Percentiles rank a stretch among this genome's conserved stretches.
These are phyloP conservation scores for Cottoperca gobio DNA, from an alignment of 2,797 vertebrate genomes.

Conservation along the genomic window DNA sequence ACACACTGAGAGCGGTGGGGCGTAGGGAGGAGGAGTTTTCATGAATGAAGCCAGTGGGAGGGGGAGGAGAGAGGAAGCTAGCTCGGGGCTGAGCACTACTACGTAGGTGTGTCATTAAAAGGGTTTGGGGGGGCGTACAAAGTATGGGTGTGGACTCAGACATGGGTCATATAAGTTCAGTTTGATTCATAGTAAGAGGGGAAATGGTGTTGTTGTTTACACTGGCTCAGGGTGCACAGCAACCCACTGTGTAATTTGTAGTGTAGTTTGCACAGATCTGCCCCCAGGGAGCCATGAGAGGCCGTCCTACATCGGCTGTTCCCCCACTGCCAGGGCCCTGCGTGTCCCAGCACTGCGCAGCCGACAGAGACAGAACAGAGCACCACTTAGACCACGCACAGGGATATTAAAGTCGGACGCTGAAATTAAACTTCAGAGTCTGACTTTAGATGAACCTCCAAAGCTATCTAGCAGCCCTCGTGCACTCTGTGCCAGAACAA, in stretches of 20 bases:
- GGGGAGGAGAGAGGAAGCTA: slow-evolving; percentile 66
- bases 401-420: slow-evolving; percentile 70
- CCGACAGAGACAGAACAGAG: slow-evolving; percentile 72
- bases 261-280: slow-evolving; percentile 77
- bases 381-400: slow-evolving; percentile 66
- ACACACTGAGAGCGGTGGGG: slow-evolving; percentile 63
- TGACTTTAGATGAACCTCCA: slow-evolving; percentile 71
- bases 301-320: slow-evolving; percentile 62
- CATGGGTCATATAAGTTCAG: slow-evolving; percentile 77
- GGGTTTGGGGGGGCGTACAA: slow-evolving; percentile 46
- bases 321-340: slow-evolving; percentile 51
- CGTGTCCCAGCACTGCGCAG: slow-evolving; percentile 57
- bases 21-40: slow-evolving; percentile 76
- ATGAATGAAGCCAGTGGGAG: slow-evolving; percentile 81
- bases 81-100: slow-evolving; percentile 62
- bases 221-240: slow-evolving; percentile 74
- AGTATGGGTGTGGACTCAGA: slow-evolving; percentile 73
- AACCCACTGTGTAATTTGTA: slow-evolving; percentile 84
- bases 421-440: slow-evolving; percentile 75
- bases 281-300: slow-evolving; percentile 76
- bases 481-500: slow-evolving; percentile 69
- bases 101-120: slow-evolving; percentile 79
- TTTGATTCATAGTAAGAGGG: slow-evolving; percentile 72
- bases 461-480: slow-evolving; percentile 74
- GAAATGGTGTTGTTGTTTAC: slow-evolving; percentile 80